A percentile compares a stretch with the other conserved stretches of the same genome.
phyloP scores from a whole-genome alignment of 2,888 invertebrate species.

The Cephonodes hylas region DNA sequence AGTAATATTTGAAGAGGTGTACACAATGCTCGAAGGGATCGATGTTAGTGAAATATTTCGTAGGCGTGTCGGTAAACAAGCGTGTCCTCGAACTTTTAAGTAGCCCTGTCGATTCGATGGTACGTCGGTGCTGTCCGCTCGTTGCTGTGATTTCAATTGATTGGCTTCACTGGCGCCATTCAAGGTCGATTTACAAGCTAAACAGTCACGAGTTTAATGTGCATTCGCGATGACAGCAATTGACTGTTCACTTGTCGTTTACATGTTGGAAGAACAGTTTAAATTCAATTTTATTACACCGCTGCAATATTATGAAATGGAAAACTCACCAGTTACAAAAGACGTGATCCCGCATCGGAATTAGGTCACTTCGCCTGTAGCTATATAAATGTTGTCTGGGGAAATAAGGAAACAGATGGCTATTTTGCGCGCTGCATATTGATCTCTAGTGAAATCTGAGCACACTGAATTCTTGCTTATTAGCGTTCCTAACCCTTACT shows the following conservation, averaged over 20 bases:
- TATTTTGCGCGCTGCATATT: neutral
- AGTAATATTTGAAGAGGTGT: constrained; percentile 32
- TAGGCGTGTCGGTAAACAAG: constrained; percentile 28
- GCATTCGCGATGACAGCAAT: neutral
- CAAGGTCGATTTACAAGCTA: constrained; percentile 24
- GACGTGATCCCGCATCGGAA: neutral
- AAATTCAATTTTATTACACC: neutral
- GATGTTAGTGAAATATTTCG: constrained; percentile 46
- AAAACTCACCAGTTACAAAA: neutral
- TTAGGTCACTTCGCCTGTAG: neutral
- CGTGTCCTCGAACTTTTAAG: constrained; percentile 41
- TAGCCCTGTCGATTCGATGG: constrained; percentile 24
- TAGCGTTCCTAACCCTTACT: too few relatives aligned
- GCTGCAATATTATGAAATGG: neutral
- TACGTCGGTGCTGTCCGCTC: constrained; percentile 15
- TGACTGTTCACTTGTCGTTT: neutral
- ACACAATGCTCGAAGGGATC: constrained; percentile 36
- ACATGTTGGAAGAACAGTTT: neutral
- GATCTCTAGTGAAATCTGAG: neutral
- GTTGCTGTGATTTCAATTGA: constrained; percentile 37
- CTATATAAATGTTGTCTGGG: constrained; percentile 2
- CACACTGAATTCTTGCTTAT: neutral
- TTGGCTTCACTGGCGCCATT: constrained; percentile 25
- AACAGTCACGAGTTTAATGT: constrained; percentile 1
- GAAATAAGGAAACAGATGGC: neutral